A percentile compares a stretch with the other conserved stretches of the same genome.
Conservation (phyloP, 2,113 vertebrate species). For the Boleophthalmus pectinirostris region DNA sequence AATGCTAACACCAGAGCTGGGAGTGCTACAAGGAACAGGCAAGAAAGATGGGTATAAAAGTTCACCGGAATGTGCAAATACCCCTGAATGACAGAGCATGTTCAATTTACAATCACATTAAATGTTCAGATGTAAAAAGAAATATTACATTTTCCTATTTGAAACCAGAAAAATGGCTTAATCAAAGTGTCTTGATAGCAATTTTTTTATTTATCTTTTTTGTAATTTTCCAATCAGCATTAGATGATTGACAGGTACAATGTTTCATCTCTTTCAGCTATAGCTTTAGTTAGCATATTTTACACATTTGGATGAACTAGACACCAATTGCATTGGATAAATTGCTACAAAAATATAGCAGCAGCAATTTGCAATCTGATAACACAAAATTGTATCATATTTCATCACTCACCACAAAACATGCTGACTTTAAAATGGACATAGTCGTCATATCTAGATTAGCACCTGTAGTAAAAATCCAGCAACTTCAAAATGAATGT, state of each 20-base stretch:
- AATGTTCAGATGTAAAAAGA: not conserved
- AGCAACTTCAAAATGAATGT: not conserved
- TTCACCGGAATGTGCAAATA: slow-evolving; percentile 1
- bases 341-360: not conserved
- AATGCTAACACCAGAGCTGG: slow-evolving; percentile 14
- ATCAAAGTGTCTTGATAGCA: not conserved
- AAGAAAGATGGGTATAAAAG: not conserved
- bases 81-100: not conserved
- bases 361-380: not conserved
- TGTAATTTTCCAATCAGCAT: not conserved
- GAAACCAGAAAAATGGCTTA: not conserved
- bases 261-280: not conserved
- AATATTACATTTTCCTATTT: not conserved
- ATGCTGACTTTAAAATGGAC: not conserved
- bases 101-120: not conserved
- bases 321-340: not conserved
- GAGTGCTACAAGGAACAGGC: slow-evolving; percentile 8
- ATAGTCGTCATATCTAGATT: not conserved
- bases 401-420: not conserved
- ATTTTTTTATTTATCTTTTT: too few species aligned
- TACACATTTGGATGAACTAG: not conserved
- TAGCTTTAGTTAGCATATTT: not conserved
- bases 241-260: not conserved
- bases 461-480: not conserved
- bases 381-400: not conserved